Conservation (phyloP, 1,140 invertebrate genomes). For the Bombus sylvicola region DNA sequence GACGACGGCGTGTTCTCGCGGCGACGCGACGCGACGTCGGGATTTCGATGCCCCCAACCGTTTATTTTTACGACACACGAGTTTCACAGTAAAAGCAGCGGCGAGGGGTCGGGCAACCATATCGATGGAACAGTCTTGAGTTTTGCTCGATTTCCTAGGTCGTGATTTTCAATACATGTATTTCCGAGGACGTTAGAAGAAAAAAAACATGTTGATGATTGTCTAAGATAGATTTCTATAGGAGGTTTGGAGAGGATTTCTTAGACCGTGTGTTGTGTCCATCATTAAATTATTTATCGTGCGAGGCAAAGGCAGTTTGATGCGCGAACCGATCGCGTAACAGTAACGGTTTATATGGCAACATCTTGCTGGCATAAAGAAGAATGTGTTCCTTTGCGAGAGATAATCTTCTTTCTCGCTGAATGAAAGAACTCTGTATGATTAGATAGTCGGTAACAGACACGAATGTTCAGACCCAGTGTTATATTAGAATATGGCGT, state of each 20-base stretch:
- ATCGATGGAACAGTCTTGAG: not conserved
- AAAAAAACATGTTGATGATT: too few relatives aligned
- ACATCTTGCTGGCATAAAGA: not conserved
- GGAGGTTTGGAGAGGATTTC: not conserved
- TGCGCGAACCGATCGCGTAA: too few relatives aligned
- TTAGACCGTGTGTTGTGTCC: not conserved
- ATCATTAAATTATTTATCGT: constrained; percentile 19
- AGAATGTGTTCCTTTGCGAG: not conserved
- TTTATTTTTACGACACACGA: constrained; percentile 32
- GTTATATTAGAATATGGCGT: constrained; percentile 5
- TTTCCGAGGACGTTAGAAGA: not conserved
- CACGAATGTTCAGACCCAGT: not conserved
- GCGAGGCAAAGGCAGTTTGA: not conserved
- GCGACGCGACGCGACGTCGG: constrained; percentile 10
- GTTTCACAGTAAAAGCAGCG: not conserved
- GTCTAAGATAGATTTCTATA: too few relatives aligned
- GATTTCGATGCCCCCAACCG: constrained; percentile 35
- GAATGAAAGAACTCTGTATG: constrained; percentile 17
- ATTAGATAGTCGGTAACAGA: not conserved
- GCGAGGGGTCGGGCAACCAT: too few relatives aligned
- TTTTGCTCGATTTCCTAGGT: not conserved
- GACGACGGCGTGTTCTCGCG: constrained; percentile 29
- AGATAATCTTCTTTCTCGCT: constrained; percentile 10
- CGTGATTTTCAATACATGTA: not conserved
- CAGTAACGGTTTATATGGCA: not conserved